Evolutionary conservation across 2,888 invertebrate genomes (phyloP), one percentile per base, ranked within the genome.

Genomic region (Dorcus hopei): DNA sequence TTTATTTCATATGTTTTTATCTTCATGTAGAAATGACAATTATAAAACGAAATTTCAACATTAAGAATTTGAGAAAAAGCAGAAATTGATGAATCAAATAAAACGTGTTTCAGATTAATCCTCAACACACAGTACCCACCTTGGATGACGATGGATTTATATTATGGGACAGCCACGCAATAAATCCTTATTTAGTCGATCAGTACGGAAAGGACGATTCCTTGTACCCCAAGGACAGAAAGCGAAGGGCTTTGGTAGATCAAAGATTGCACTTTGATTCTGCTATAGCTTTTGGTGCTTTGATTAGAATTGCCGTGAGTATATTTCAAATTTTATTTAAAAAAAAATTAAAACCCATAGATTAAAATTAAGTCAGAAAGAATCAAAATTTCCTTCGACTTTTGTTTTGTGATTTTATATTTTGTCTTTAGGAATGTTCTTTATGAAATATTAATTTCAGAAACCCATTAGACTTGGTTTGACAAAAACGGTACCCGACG

Each of bases 51-150:
- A 26, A 26, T 26, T 26, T n/a, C n/a, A n/a, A n/a, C 19, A 19
- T 19, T 19, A 19, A 19, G 3, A 3, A 6, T 5, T 26, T n/a
- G n/a, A n/a, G n/a, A n/a, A 26, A 26, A 19, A 3, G 19, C 19
- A 19, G 19, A 19, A 19, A 19, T 2, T 19, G 3, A 19, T 19
- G 19, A 19, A 19, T 19, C 19, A 19, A 19, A 19, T 19, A 19
- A 19, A 8, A 26, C 26, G 42, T 2, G 45, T 74, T 80, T 5
- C 69, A 85, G 85, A 67, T 83, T 2, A 85, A 84, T 72, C 84
- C 85, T 0, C 80, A 81, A 65, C 83, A 82, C 67, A 81, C 82
- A 26, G 73, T 86, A 43, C 86, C 87, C 6, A 81, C 83, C 9
- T 74, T 87, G 40, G 80, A 83, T 66, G 82, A 81, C 57, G 79